These are phyloP conservation scores for Xestia rhomboidea DNA, from an alignment of 2,888 invertebrate species.

Conservation along the genomic window DNA sequence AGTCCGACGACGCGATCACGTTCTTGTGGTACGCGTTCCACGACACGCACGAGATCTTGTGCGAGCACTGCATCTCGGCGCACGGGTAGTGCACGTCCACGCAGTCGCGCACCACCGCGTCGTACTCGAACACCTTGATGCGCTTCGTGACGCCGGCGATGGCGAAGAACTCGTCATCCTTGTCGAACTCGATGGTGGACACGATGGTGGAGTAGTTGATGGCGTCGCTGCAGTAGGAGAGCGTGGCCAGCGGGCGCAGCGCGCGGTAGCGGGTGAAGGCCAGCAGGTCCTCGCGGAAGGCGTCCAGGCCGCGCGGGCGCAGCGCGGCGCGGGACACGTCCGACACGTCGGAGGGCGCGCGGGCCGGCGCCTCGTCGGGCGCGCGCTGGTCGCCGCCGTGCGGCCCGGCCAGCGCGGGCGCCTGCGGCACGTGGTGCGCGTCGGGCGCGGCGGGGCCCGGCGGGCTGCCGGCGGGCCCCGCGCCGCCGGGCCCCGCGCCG, in stretches of 20 bases:
- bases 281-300: constrained; percentile 95
- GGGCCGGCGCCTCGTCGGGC: constrained; percentile 66
- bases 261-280: constrained; percentile 79
- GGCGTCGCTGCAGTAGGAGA: constrained; percentile 97
- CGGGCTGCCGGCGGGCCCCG: constrained; percentile 47
- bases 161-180: constrained; percentile 98
- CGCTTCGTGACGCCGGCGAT: constrained; percentile 98
- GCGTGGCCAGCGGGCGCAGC: constrained; percentile 95
- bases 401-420: constrained; percentile 47
- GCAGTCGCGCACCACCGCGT: constrained; percentile 95
- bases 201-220: constrained; percentile 96
- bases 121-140: constrained; percentile 98
- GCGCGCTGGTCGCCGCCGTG: constrained; percentile 74
- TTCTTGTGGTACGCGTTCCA: constrained; percentile 97
- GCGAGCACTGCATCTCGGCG: constrained; percentile 97
- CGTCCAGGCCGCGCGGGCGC: constrained; percentile 90
- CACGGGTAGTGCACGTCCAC: constrained; percentile 98
- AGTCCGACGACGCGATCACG: constrained; percentile 97
- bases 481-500: constrained; percentile 39
- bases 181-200: constrained; percentile 98
- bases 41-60: constrained; percentile 98
- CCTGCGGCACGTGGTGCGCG: constrained; percentile 73
- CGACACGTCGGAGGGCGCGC: constrained; percentile 42
- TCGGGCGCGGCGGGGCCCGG: constrained; percentile 57
- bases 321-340: constrained; percentile 35